Percentiles rank a stretch among this genome's conserved stretches.
phyloP scores from a whole-genome alignment of 2,113 vertebrate genomes.

The Pontoporia blainvillei region DNA sequence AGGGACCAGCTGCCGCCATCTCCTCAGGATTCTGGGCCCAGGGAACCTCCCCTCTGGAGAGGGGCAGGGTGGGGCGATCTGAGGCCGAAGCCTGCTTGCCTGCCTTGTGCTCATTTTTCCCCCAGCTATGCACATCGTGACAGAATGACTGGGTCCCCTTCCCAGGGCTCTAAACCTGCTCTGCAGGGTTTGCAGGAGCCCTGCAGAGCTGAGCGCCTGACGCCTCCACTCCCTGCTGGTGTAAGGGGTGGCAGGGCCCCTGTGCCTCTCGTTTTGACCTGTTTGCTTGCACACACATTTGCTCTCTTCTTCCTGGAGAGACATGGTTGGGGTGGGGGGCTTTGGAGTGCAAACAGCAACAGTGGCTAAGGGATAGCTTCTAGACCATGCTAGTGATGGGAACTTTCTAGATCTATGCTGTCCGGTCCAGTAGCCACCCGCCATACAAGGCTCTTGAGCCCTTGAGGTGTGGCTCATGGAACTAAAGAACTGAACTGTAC shows the following conservation, averaged over 20 bases:
- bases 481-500: background rate
- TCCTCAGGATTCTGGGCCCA: background rate
- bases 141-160: background rate
- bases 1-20: background rate
- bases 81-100: background rate
- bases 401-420: background rate
- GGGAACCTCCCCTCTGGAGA: background rate
- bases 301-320: background rate
- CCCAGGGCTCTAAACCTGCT: background rate
- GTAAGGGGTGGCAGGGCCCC: too few relatives aligned
- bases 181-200: background rate
- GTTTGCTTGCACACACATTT: background rate
- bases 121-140: background rate
- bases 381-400: background rate
- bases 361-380: background rate
- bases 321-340: background rate
- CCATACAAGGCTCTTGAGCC: background rate
- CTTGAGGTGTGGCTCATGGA: background rate
- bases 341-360: background rate
- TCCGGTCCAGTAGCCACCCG: background rate
- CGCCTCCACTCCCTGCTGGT: background rate
- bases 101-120: background rate
- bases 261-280: background rate
- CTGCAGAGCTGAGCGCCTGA: background rate
- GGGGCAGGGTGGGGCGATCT: background rate